These are phyloP conservation scores for Neodiprion pinetum DNA, from an alignment of 1,140 invertebrate species.

Conservation along the genomic window DNA sequence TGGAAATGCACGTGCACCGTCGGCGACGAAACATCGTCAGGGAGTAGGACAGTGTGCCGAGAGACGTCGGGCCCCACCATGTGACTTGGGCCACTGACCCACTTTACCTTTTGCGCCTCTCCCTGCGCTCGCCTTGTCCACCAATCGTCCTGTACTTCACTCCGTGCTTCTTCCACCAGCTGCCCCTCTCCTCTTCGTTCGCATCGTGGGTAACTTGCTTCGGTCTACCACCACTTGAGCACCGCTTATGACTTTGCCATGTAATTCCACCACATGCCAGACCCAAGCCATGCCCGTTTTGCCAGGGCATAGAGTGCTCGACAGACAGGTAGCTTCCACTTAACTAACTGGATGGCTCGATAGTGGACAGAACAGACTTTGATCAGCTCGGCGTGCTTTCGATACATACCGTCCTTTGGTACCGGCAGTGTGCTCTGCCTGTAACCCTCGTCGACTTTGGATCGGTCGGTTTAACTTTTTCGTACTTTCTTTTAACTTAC, in stretches of 20 bases:
- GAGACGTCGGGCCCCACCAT: constrained; percentile 52
- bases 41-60: constrained; percentile 60
- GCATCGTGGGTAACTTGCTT: constrained; percentile 3
- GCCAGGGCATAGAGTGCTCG: constrained; percentile 7
- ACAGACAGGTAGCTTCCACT: constrained; percentile 60
- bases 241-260: constrained; percentile 50
- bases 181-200: constrained; percentile 19
- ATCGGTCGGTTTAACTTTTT: neutral
- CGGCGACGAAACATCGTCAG: neutral
- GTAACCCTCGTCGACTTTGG: neutral
- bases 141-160: constrained; percentile 39
- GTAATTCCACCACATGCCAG: constrained; percentile 52
- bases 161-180: constrained; percentile 23
- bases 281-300: constrained; percentile 26
- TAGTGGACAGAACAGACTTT: constrained; percentile 37
- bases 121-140: constrained; percentile 3
- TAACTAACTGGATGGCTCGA: constrained; percentile 56
- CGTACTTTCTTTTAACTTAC: neutral
- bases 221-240: constrained; percentile 32
- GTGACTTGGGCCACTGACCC: constrained; percentile 60
- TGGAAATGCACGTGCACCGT: neutral
- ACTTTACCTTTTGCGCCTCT: constrained; percentile 46
- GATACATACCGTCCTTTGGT: neutral
- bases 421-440: neutral
- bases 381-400: neutral